Evolutionary conservation across 1,140 invertebrate genomes (phyloP).

Genomic region (Drosophila melanica): DNA sequence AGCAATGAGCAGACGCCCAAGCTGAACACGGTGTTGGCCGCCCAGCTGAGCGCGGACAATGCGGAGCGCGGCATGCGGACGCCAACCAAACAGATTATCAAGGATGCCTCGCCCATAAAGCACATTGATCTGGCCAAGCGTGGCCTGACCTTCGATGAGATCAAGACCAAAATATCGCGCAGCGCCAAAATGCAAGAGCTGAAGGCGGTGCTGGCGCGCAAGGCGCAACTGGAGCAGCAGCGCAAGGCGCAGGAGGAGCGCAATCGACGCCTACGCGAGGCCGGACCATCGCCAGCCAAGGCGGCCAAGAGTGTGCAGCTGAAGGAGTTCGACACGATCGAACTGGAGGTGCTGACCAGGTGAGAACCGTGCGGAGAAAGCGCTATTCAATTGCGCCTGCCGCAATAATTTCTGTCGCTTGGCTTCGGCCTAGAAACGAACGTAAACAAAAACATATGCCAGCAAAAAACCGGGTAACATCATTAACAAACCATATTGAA

Average conservation of each 20-base stretch:
- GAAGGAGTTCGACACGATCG: conserved; percentile 89
- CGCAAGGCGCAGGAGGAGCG: conserved; percentile 79
- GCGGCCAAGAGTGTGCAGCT: conserved; percentile 84
- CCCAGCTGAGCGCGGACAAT: conserved; percentile 62
- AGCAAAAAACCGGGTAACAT: conserved; percentile 74
- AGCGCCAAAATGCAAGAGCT: conserved; percentile 88
- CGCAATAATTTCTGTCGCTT: conserved; percentile 54
- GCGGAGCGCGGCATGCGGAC: conserved; percentile 71
- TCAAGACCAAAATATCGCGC: conserved; percentile 87
- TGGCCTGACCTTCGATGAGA: conserved; percentile 87
- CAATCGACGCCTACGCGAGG: conserved; percentile 68
- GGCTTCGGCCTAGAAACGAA: conserved; percentile 68
- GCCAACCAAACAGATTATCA: conserved; percentile 81
- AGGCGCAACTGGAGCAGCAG: conserved; percentile 84
- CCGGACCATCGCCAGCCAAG: conserved; percentile 84
- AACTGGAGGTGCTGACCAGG: conserved; percentile 90
- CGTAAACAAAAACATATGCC: conserved; percentile 61
- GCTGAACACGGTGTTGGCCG: conserved; percentile 39
- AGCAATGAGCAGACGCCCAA: conserved; percentile 67
- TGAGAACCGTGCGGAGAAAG: conserved; percentile 68
- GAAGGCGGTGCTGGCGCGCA: conserved; percentile 86
- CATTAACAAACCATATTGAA: conserved; percentile 52
- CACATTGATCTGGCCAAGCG: conserved; percentile 84
- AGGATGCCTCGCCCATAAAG: conserved; percentile 68
- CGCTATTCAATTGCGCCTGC: conserved; percentile 37